Evolutionary conservation across 2,888 invertebrate species (phyloP).

Genomic region (Stramonita haemastoma): DNA sequence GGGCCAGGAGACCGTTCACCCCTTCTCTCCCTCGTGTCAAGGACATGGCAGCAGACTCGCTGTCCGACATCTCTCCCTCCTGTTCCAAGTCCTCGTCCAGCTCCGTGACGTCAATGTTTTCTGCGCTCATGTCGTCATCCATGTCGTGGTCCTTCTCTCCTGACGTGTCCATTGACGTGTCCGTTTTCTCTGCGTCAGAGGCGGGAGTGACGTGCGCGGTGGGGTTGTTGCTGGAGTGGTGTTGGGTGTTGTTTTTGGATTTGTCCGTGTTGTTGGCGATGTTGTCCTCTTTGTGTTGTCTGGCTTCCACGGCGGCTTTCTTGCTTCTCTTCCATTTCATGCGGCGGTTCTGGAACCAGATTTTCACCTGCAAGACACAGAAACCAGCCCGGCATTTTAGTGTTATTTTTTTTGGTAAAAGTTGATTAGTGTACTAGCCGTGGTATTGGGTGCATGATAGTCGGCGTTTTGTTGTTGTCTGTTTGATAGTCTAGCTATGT

Average conservation of each 20-base stretch:
- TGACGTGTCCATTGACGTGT: slow-evolving; percentile 41
- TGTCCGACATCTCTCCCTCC: slow-evolving; percentile 33
- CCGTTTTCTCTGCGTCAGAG: slow-evolving; percentile 32
- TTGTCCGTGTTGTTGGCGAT: slow-evolving; percentile 20
- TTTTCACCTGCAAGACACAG: slow-evolving; percentile 47
- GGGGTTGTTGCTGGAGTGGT: neutral
- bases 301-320: slow-evolving; percentile 42
- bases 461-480: no score
- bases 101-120: slow-evolving; percentile 52
- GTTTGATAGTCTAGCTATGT: no score
- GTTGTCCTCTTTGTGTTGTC: slow-evolving; percentile 40
- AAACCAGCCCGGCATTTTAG: no score
- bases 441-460: no score
- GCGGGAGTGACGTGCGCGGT: neutral
- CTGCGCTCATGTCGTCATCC: slow-evolving; percentile 47
- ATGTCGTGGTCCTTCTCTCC: slow-evolving; percentile 44
- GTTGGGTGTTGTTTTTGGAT: neutral
- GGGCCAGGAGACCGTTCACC: slow-evolving; percentile 5
- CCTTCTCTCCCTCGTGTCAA: neutral
- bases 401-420: no score
- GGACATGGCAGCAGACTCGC: neutral
- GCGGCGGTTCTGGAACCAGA: slow-evolving; percentile 51
- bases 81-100: slow-evolving; percentile 45
- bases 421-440: no score
- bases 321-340: slow-evolving; percentile 53